These are phyloP conservation scores for Drosophila equinoxialis DNA, from an alignment of 1,140 invertebrate genomes.

Conservation along the genomic window DNA sequence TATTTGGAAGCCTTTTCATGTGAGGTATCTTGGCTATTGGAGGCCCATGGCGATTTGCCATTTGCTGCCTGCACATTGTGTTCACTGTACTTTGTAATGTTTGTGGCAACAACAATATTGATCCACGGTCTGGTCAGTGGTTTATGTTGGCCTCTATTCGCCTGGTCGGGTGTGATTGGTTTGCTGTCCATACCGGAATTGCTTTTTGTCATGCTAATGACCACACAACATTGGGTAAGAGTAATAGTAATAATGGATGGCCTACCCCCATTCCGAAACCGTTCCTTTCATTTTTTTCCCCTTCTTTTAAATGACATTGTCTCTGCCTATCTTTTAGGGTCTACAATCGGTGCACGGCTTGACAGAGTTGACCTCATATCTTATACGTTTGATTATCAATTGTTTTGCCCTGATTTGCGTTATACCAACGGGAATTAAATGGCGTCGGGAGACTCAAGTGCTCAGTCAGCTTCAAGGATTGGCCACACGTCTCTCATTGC, in stretches of 20 bases:
- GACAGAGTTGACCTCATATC: conserved; percentile 78
- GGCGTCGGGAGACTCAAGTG: conserved; percentile 79
- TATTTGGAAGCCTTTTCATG: conserved; percentile 82
- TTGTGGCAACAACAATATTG: conserved; percentile 81
- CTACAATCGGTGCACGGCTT: conserved; percentile 80
- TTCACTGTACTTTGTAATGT: conserved; percentile 80
- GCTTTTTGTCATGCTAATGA: conserved; percentile 82
- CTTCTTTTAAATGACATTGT: background rate
- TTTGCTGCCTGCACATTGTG: conserved; percentile 74
- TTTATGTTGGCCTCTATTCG: conserved; percentile 79
- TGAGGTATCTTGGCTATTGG: conserved; percentile 82
- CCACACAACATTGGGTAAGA: conserved; percentile 82
- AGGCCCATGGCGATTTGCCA: conserved; percentile 78
- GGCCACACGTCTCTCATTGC: conserved; percentile 75
- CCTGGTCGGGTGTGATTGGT: conserved; percentile 79
- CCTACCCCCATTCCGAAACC: background rate
- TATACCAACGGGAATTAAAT: conserved; percentile 79
- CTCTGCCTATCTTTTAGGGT: conserved; percentile 47
- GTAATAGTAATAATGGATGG: conserved; percentile 16
- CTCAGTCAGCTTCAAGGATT: conserved; percentile 77
- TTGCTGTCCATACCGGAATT: conserved; percentile 80
- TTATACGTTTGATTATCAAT: conserved; percentile 80
- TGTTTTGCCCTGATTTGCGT: conserved; percentile 80
- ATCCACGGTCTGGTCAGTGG: conserved; percentile 82
- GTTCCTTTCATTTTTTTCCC: background rate